Evolutionary conservation across 2,888 invertebrate genomes (phyloP).

Genomic region (Rapana venosa): DNA sequence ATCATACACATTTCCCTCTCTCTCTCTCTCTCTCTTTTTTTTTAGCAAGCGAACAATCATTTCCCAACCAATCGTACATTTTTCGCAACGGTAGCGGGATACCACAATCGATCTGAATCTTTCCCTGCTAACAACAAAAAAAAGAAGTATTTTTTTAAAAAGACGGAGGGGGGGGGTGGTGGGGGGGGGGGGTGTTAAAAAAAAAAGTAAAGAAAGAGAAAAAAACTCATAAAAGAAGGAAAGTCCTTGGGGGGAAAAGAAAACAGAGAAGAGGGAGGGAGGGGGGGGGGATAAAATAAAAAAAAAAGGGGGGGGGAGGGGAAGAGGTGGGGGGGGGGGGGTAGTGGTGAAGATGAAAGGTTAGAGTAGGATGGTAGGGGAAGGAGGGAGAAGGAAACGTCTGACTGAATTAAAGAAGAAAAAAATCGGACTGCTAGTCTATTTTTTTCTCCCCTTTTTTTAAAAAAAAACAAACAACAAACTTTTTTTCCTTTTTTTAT

Average conservation of each 20-base stretch:
- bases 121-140: background rate
- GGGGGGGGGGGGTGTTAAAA: background rate
- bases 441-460: background rate
- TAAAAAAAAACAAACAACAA: background rate
- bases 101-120: background rate
- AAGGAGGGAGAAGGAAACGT: background rate
- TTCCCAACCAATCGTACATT: too few relatives aligned
- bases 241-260: background rate
- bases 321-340: background rate
- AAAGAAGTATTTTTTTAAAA: background rate
- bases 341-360: background rate
- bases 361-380: background rate
- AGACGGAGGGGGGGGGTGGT: background rate
- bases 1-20: too few relatives aligned
- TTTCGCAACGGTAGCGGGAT: too few relatives aligned
- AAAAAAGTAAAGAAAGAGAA: background rate
- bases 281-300: background rate
- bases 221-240: background rate
- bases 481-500: background rate
- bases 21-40: too few relatives aligned
- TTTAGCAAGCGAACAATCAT: too few relatives aligned
- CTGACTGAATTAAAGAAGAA: slow-evolving; percentile 21
- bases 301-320: background rate
- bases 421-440: background rate
- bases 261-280: background rate